phyloP scores from a whole-genome alignment of 1,140 invertebrate genomes.

The Carposina sasakii region DNA sequence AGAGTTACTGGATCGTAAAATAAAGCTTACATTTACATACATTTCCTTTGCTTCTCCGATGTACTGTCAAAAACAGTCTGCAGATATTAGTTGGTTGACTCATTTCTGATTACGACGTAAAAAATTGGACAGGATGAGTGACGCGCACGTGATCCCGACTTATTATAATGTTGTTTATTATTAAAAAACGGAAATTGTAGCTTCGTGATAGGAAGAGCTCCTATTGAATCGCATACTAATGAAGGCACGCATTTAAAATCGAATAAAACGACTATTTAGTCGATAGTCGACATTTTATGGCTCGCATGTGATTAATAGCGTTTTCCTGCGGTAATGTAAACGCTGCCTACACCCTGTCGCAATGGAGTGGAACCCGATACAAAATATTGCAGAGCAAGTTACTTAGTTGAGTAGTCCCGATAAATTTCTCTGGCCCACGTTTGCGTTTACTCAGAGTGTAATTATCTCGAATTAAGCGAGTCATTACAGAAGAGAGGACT shows the following conservation, averaged over 20 bases:
- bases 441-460: slow-evolving; percentile 42
- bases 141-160: slow-evolving; percentile 50
- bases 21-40: too few relatives aligned
- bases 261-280: slow-evolving; percentile 49
- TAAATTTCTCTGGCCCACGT: slow-evolving; percentile 45
- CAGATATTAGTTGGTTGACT: slow-evolving; percentile 55
- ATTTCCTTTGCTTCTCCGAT: too few relatives aligned
- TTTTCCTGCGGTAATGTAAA: slow-evolving; percentile 39
- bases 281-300: slow-evolving; percentile 39
- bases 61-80: too few relatives aligned
- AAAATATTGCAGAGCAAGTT: slow-evolving; percentile 26
- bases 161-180: slow-evolving; percentile 53
- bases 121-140: slow-evolving; percentile 59
- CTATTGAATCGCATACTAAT: slow-evolving; percentile 57
- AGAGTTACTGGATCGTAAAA: too few relatives aligned
- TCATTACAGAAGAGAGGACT: slow-evolving; percentile 44
- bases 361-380: slow-evolving; percentile 23
- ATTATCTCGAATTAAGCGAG: slow-evolving; percentile 45
- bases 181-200: slow-evolving; percentile 61
- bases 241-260: slow-evolving; percentile 43
- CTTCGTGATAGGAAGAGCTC: slow-evolving; percentile 60
- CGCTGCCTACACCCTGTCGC: slow-evolving; percentile 32
- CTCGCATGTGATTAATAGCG: slow-evolving; percentile 37
- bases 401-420: slow-evolving; percentile 26
- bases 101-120: slow-evolving; percentile 59